phyloP scores from a whole-genome alignment of 2,113 vertebrate species.

The Engraulis encrasicolus region DNA sequence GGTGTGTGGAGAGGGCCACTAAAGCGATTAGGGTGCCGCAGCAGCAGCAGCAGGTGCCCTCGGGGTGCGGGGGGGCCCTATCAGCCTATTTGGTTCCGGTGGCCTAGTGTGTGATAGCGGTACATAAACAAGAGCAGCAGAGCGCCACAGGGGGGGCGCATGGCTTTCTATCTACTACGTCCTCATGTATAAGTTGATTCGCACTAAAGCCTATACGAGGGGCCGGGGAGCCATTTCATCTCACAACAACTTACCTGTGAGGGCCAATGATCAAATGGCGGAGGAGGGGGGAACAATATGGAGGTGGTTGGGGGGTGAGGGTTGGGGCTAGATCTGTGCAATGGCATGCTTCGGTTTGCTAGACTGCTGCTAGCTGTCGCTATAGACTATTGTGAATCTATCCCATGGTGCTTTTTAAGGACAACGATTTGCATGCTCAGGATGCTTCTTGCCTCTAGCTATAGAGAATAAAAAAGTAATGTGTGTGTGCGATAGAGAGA shows the following conservation, averaged over 20 bases:
- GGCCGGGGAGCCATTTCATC: slow-evolving; percentile 37
- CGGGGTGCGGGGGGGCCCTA: slow-evolving; percentile 39
- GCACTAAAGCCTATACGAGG: slow-evolving; percentile 46
- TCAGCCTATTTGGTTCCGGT: slow-evolving; percentile 63
- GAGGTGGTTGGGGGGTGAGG: too few relatives aligned
- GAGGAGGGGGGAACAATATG: too few relatives aligned
- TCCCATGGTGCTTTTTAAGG: background rate
- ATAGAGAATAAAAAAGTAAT: background rate
- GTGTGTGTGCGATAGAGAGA: slow-evolving; percentile 7
- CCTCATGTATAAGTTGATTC: slow-evolving; percentile 59
- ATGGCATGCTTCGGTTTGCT: too few relatives aligned
- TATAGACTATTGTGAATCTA: background rate
- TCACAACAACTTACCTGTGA: slow-evolving; percentile 21
- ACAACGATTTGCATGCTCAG: background rate
- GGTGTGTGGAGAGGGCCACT: slow-evolving; percentile 50
- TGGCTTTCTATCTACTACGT: slow-evolving; percentile 42
- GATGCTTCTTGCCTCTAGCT: background rate
- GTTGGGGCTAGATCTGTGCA: too few relatives aligned
- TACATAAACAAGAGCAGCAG: slow-evolving; percentile 40
- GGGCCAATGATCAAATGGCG: slow-evolving; percentile 15
- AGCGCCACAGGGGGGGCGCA: slow-evolving; percentile 27
- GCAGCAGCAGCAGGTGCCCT: slow-evolving; percentile 50
- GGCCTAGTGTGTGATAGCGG: slow-evolving; percentile 60
- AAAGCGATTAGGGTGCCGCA: slow-evolving; percentile 60
- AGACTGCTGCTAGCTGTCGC: too few relatives aligned